These are phyloP conservation scores for Diglossa cyanea DNA, from an alignment of 2,797 vertebrate species.

Conservation along the genomic window DNA sequence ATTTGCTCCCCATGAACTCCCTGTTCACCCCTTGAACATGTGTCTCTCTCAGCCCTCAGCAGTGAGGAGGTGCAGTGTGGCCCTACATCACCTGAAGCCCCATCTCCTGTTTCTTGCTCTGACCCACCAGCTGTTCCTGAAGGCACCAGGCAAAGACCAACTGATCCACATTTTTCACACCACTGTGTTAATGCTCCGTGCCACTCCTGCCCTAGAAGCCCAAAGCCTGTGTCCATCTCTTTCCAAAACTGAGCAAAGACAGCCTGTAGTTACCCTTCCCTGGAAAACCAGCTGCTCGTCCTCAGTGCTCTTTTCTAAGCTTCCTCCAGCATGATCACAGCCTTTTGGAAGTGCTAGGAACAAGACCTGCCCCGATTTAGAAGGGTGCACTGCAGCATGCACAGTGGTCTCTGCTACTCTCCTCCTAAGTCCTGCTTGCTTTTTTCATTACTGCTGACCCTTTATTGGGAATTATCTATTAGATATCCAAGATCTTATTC, in stretches of 20 bases:
- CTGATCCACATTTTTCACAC: background rate
- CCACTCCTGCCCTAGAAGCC: background rate
- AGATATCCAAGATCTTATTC: background rate
- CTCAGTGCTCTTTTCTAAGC: background rate
- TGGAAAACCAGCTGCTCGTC: background rate
- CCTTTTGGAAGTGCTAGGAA: background rate
- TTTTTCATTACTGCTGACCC: background rate
- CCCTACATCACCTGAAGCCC: fast-evolving
- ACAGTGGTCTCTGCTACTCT: background rate
- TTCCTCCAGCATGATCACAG: background rate
- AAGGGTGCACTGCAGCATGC: background rate
- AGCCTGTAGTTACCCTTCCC: background rate
- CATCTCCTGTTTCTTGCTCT: background rate
- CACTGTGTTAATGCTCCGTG: fast-evolving
- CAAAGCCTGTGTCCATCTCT: background rate
- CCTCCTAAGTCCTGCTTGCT: background rate
- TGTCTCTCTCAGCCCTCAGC: background rate
- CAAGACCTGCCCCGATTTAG: background rate
- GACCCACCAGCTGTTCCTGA: background rate
- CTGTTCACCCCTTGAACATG: background rate
- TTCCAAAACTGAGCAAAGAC: background rate
- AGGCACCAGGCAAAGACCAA: fast-evolving
- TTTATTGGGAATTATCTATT: background rate
- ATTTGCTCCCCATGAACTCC: background rate
- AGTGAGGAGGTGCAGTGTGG: fast-evolving